phyloP scores from a whole-genome alignment of 2,888 invertebrate species.

The Poecilus cupreus region DNA sequence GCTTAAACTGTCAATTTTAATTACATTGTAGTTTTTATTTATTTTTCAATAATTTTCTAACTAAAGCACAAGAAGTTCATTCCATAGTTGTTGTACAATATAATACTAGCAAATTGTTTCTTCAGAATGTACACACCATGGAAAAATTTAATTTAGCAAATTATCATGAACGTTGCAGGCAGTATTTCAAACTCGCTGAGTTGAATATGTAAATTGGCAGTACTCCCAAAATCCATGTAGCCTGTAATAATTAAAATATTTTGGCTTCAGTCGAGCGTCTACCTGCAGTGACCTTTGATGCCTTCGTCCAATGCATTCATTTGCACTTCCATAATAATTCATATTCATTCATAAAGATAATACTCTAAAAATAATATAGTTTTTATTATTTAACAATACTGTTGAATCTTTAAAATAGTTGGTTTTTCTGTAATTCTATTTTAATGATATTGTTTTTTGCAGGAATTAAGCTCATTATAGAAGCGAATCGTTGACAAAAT shows the following conservation, averaged over 20 bases:
- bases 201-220: slow-evolving; percentile 41
- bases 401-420: neutral
- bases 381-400: too few relatives aligned
- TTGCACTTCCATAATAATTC: neutral
- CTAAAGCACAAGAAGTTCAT: too few relatives aligned
- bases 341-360: too few relatives aligned
- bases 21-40: too few relatives aligned
- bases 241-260: slow-evolving; percentile 48
- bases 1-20: too few relatives aligned
- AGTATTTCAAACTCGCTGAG: slow-evolving; percentile 4
- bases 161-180: slow-evolving; percentile 4
- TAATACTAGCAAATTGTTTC: neutral
- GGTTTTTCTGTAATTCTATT: neutral
- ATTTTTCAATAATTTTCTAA: too few relatives aligned
- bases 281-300: neutral
- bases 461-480: neutral
- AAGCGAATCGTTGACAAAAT: neutral
- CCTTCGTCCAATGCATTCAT: slow-evolving; percentile 24
- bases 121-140: neutral
- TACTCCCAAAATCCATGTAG: slow-evolving; percentile 52
- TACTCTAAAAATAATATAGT: too few relatives aligned
- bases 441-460: neutral
- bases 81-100: too few relatives aligned
- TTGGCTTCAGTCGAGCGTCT: slow-evolving; percentile 26
- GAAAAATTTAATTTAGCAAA: slow-evolving; percentile 32